Conservation (phyloP, 2,797 vertebrate genomes). For the Tangara arthus region DNA sequence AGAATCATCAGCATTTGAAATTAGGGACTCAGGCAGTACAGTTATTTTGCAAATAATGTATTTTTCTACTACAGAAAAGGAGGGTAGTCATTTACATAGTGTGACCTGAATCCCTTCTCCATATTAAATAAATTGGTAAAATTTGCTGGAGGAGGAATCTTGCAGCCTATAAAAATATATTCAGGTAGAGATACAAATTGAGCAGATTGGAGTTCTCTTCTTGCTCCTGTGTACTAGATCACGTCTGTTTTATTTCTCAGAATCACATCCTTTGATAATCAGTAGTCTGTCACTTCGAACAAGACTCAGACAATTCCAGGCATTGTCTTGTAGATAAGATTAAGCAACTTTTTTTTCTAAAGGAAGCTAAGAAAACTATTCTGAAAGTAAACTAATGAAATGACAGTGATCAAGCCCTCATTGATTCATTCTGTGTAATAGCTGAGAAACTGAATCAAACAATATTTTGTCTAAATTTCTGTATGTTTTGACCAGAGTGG, state of each 20-base stretch:
- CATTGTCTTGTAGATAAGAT: neutral
- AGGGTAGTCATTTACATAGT: neutral
- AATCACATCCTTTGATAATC: neutral
- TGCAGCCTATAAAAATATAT: neutral
- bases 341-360: neutral
- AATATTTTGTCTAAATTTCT: neutral
- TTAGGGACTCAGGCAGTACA: neutral
- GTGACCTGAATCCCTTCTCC: neutral
- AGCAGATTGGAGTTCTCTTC: neutral
- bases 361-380: neutral
- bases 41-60: neutral
- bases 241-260: neutral
- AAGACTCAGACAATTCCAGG: neutral
- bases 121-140: neutral
- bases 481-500: neutral
- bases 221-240: neutral
- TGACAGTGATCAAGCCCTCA: neutral
- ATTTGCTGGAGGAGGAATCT: neutral
- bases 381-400: neutral
- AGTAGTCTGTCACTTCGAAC: neutral
- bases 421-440: neutral
- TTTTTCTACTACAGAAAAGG: neutral
- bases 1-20: neutral
- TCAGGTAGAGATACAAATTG: neutral
- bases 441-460: neutral